A percentile compares a stretch with the other conserved stretches of the same genome.
Conservation (phyloP, 2,888 invertebrate genomes). For the Drosophila engyochracea region DNA sequence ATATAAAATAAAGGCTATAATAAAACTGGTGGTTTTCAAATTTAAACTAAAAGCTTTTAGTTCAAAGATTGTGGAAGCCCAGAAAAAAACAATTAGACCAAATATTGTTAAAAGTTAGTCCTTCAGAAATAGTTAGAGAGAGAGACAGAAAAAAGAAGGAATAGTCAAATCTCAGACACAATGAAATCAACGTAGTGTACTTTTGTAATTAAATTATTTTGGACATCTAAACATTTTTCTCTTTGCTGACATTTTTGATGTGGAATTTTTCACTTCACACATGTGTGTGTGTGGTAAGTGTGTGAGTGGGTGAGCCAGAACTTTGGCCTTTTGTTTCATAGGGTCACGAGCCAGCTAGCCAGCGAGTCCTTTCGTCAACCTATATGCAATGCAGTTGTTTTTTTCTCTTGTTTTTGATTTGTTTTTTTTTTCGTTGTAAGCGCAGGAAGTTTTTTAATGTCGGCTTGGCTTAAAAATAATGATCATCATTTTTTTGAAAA, state of each 20-base stretch:
- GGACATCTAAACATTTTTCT: slow-evolving; percentile 7
- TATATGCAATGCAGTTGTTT: slow-evolving; percentile 44
- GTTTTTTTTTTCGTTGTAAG: slow-evolving; percentile 1
- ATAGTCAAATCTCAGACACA: background rate
- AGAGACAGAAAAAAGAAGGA: background rate
- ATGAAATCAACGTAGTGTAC: background rate
- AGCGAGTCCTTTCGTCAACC: slow-evolving; percentile 21
- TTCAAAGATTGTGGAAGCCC: background rate
- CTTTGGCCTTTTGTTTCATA: slow-evolving; percentile 32
- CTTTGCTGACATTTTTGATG: slow-evolving; percentile 1
- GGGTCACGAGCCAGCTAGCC: slow-evolving; percentile 34
- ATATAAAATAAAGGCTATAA: background rate
- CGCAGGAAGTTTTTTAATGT: slow-evolving; percentile 36
- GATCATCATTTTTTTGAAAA: slow-evolving; percentile 68
- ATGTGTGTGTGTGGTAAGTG: background rate
- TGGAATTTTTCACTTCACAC: slow-evolving; percentile 18
- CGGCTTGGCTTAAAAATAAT: slow-evolving; percentile 55
- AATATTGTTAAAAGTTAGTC: background rate
- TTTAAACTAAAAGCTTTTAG: background rate
- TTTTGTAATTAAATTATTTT: slow-evolving; percentile 8
- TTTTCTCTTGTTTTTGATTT: slow-evolving; percentile 16
- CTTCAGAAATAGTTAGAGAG: background rate
- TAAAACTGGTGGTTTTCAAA: background rate
- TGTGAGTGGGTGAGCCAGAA: slow-evolving; percentile 1
- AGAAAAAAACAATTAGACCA: background rate